These are phyloP conservation scores for Taenioides sp. DNA, from an alignment of 2,797 vertebrate species.

Conservation along the genomic window DNA sequence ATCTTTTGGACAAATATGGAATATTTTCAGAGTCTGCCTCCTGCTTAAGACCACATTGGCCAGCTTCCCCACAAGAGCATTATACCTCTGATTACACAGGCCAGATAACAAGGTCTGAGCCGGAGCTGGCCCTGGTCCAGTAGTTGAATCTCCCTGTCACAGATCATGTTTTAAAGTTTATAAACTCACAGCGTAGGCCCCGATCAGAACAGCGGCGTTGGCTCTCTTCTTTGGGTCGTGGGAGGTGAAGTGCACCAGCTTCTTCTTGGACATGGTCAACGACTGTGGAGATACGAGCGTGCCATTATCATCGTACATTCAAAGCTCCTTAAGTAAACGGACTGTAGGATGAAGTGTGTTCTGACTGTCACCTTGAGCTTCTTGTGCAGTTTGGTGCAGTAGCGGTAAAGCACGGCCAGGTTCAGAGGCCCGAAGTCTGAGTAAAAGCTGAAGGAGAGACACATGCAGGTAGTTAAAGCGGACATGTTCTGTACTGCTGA, in stretches of 20 bases:
- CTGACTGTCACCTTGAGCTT: slow-evolving; percentile 86
- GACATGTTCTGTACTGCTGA: neutral
- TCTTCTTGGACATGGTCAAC: slow-evolving; percentile 88
- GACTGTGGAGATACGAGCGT: slow-evolving; percentile 73
- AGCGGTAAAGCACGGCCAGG: slow-evolving; percentile 90
- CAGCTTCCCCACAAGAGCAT: too few species aligned
- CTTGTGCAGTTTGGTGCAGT: slow-evolving; percentile 93
- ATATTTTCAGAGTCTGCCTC: too few species aligned
- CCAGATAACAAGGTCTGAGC: too few species aligned
- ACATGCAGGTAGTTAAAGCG: neutral
- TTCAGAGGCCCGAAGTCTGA: slow-evolving; percentile 94
- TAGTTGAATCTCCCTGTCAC: too few species aligned
- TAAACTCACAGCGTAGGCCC: slow-evolving; percentile 76
- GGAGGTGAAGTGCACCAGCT: slow-evolving; percentile 87
- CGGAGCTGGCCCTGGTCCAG: too few species aligned
- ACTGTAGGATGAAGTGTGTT: neutral
- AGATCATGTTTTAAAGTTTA: too few species aligned
- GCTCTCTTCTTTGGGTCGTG: slow-evolving; percentile 89
- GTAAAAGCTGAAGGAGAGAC: slow-evolving; percentile 82
- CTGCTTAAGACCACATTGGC: too few species aligned
- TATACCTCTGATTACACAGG: too few species aligned
- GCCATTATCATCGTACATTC: too few species aligned
- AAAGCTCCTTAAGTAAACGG: too few species aligned
- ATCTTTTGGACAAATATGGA: too few species aligned
- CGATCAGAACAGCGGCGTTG: slow-evolving; percentile 90